Conservation (phyloP, 2,888 invertebrate species). For the Drosophila rellima region DNA sequence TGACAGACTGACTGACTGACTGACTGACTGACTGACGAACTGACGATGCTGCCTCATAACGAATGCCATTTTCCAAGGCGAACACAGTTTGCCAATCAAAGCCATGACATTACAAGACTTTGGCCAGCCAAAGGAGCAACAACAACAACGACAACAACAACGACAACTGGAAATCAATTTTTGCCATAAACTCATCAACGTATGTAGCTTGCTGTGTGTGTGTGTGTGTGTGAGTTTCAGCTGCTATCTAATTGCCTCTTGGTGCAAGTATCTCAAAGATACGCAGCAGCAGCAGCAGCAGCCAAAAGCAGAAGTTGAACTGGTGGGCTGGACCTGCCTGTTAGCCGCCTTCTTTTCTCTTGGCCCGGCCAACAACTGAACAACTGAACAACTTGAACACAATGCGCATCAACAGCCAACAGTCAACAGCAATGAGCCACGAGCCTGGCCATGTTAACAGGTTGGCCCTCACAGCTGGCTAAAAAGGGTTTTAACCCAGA, state of each 20-base stretch:
- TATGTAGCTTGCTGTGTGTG: constrained; percentile 23
- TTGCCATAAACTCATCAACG: constrained; percentile 79
- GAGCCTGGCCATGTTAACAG: constrained; percentile 43
- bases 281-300: constrained; percentile 36
- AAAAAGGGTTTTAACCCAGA: constrained; percentile 75
- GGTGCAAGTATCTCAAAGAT: constrained; percentile 67
- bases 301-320: constrained; percentile 19
- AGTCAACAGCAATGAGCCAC: not conserved
- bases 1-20: not conserved
- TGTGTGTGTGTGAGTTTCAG: constrained; percentile 27
- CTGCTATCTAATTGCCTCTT: constrained; percentile 78
- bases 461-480: constrained; percentile 43
- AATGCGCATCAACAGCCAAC: constrained; percentile 49
- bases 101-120: constrained; percentile 37
- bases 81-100: constrained; percentile 64
- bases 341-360: constrained; percentile 47
- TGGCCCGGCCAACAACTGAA: constrained; percentile 17
- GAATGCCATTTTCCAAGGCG: constrained; percentile 61
- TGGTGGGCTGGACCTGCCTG: constrained; percentile 66
- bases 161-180: constrained; percentile 81
- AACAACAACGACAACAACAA: constrained; percentile 50
- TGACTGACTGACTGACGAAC: not conserved
- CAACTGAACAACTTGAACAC: constrained; percentile 27
- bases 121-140: constrained; percentile 31
- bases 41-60: constrained; percentile 40